Percentiles rank a stretch among this genome's conserved stretches.
Evolutionary conservation across 2,113 vertebrate species (phyloP).

Genomic region (Indri indri): DNA sequence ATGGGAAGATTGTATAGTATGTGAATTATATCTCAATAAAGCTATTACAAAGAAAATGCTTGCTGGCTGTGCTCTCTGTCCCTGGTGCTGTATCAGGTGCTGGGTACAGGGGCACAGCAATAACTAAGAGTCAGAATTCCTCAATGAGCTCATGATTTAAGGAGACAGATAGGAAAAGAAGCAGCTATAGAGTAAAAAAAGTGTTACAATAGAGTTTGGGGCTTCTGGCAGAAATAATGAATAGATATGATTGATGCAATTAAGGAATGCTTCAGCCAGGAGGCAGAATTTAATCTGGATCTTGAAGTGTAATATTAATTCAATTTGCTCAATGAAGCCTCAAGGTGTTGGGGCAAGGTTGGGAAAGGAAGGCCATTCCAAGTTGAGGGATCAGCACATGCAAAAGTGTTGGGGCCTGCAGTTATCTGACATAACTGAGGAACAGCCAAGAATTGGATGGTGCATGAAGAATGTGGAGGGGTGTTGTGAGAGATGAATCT

Average conservation of each 20-base stretch:
- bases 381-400: background rate
- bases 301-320: slow-evolving; percentile 10
- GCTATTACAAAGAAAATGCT: background rate
- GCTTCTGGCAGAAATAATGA: slow-evolving; percentile 15
- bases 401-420: background rate
- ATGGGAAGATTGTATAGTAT: background rate
- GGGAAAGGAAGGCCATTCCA: background rate
- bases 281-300: slow-evolving; percentile 42
- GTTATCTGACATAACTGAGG: background rate
- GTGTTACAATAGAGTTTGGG: background rate
- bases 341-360: background rate
- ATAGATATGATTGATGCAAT: slow-evolving; percentile 3
- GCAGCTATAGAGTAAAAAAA: background rate
- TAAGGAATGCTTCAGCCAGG: background rate
- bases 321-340: background rate
- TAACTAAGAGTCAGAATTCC: background rate
- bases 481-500: background rate
- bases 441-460: background rate
- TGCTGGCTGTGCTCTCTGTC: background rate
- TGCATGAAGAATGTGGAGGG: background rate
- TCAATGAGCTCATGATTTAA: slow-evolving; percentile 6
- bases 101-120: background rate
- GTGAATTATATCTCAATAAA: background rate
- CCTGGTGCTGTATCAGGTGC: background rate
- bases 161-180: slow-evolving; percentile 24